phyloP scores from a whole-genome alignment of 2,113 vertebrate species.

The Bos indicus region DNA sequence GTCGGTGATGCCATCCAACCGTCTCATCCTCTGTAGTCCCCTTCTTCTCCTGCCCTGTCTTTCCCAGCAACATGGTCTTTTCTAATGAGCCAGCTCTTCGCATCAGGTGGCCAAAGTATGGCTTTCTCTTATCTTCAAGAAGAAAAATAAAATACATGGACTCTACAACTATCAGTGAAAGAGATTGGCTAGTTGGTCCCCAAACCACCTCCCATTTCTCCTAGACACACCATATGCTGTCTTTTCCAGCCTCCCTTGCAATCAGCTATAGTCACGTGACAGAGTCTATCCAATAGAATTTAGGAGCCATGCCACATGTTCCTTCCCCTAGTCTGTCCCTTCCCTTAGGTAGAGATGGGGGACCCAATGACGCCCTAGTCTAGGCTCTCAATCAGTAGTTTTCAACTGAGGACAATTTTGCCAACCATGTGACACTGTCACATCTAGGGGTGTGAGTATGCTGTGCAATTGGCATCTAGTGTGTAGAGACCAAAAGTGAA shows the following conservation, averaged over 20 bases:
- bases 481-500: background rate
- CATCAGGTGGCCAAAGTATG: background rate
- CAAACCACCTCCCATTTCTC: background rate
- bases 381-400: background rate
- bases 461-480: background rate
- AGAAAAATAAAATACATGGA: background rate
- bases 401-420: background rate
- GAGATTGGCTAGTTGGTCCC: background rate
- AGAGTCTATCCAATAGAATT: background rate
- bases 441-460: background rate
- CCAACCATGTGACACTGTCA: background rate
- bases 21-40: background rate
- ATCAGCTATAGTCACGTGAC: background rate
- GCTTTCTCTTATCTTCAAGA: background rate
- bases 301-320: rapidly evolving
- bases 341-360: background rate
- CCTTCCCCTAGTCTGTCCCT: too few relatives aligned
- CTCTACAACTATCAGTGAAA: background rate
- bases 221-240: background rate
- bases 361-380: rapidly evolving
- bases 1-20: background rate
- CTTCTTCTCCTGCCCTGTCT: background rate
- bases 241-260: background rate
- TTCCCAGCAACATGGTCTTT: background rate
- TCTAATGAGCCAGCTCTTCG: background rate